Conservation (phyloP, 2,888 invertebrate genomes). For the Drosophila paracracens region DNA sequence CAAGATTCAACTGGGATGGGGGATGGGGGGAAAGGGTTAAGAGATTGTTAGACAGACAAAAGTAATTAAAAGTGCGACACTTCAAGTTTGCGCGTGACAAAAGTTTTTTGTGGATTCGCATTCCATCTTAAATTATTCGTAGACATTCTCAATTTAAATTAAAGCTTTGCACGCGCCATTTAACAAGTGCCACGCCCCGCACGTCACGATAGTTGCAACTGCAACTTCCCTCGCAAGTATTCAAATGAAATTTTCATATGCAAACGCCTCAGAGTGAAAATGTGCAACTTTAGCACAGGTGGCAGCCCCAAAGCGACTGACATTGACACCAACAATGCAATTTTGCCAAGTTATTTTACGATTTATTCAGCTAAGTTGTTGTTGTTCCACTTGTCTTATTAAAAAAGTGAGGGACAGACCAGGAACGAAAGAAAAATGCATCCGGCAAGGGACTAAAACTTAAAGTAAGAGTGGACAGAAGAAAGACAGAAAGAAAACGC, state of each 20-base stretch:
- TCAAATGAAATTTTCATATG: conserved; percentile 72
- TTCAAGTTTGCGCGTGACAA: conserved; percentile 71
- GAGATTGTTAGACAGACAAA: conserved; percentile 61
- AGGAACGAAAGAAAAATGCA: conserved; percentile 13
- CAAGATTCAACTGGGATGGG: neutral
- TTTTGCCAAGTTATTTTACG: conserved; percentile 54
- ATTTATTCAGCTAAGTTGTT: neutral
- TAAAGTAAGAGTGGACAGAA: neutral
- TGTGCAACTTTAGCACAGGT: conserved; percentile 51
- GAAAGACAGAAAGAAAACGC: neutral
- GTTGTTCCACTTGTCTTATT: conserved; percentile 43
- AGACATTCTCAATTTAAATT: conserved; percentile 43
- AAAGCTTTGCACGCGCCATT: conserved; percentile 64
- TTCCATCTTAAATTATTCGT: conserved; percentile 13
- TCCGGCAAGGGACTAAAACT: neutral
- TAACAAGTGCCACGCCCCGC: conserved; percentile 36
- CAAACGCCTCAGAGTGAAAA: conserved; percentile 26
- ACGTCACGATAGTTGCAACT: neutral
- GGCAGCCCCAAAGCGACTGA: conserved; percentile 57
- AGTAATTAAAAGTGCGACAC: conserved; percentile 78
- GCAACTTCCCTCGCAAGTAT: conserved; percentile 50
- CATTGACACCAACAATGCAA: conserved; percentile 67
- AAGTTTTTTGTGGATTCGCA: conserved; percentile 62
- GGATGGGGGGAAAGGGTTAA: conserved; percentile 1
- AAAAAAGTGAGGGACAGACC: conserved; percentile 24